Evolutionary conservation across 1,140 invertebrate genomes (phyloP), one percentile per base, ranked within the genome.

Genomic region (Drosophila biarmipes): DNA sequence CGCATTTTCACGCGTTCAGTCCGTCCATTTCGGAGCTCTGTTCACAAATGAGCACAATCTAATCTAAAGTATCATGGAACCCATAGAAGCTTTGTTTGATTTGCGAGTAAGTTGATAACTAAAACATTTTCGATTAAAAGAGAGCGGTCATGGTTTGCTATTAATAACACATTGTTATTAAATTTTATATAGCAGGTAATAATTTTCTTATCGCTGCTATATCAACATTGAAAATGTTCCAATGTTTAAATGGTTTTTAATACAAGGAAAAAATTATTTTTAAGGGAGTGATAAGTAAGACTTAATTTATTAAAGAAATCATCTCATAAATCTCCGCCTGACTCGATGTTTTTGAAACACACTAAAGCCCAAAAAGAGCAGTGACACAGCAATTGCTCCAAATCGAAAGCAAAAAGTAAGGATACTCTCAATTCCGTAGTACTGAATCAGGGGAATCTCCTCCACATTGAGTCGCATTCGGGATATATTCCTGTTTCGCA

Each of bases 391-490:
- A 1, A 72, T 21, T 0, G 81, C 6, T n/a, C 54, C 58, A 11
- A 82, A 58, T 2, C 74, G 71, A 0, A 42, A 19, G 0, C 24
- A n/a, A 3, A 71, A 29, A 12, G 59, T 12, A 1, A 58, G 2
- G 0, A 78, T 6, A 0, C 40, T 55, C 11, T 78, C 48, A 1
- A 82, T n/a, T 4, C 12, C 43, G 10, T 78, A 82, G 19, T 82
- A 82, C 4, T 19, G 49, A 1, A 73, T 35, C 3, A 85, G 21
- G 3, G 56, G 34, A 15, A 84, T 27, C 2, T 63, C 74, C 4
- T 53, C 56, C 1, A 80, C 74, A 17, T 92, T 78, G 10, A 93
- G 80, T 0, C 92, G 85, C 40, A 93, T 81, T 54, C 92, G 91
- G 0, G 73, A 64, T 4, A 92, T 91, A 37, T 81, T 40, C 6